A percentile compares a stretch with the other conserved stretches of the same genome.
Evolutionary conservation across 2,797 vertebrate genomes (phyloP).

Genomic region (Euthynnus affinis): DNA sequence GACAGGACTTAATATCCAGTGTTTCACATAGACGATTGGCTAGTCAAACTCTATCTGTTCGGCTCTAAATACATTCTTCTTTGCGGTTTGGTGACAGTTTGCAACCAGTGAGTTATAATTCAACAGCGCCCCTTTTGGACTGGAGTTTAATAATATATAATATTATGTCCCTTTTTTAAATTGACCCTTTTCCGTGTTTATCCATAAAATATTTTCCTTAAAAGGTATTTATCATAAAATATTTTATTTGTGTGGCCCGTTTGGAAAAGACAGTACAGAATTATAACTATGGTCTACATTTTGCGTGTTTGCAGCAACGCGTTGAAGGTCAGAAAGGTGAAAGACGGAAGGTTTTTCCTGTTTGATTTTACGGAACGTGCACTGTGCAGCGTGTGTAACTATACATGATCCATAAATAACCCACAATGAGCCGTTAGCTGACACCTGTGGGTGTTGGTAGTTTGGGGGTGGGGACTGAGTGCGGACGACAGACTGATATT

Average conservation of each 20-base stretch:
- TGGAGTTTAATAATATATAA: not conserved
- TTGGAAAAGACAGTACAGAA: too few relatives aligned
- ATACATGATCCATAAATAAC: not conserved
- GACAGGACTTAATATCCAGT: not conserved
- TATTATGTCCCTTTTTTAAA: too few relatives aligned
- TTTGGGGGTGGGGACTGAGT: not conserved
- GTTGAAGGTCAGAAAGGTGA: too few relatives aligned
- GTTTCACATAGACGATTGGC: constrained; percentile 26
- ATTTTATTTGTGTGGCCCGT: too few relatives aligned
- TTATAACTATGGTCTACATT: too few relatives aligned
- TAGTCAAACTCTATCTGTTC: constrained; percentile 29
- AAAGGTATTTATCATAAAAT: too few relatives aligned
- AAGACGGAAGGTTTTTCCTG: too few relatives aligned
- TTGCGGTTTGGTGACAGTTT: not conserved
- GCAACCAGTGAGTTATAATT: not conserved
- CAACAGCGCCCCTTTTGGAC: constrained; percentile 14
- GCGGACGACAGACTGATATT: not conserved
- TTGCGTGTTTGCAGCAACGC: too few relatives aligned
- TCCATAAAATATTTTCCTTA: too few relatives aligned
- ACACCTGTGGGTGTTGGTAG: not conserved
- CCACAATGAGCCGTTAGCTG: not conserved
- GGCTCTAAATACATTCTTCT: constrained; percentile 61
- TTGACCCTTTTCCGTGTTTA: too few relatives aligned
- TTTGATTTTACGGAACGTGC: too few relatives aligned
- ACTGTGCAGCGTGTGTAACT: too few relatives aligned